These are phyloP conservation scores for Diplolepis rosae DNA, from an alignment of 2,888 invertebrate genomes.

Conservation along the genomic window DNA sequence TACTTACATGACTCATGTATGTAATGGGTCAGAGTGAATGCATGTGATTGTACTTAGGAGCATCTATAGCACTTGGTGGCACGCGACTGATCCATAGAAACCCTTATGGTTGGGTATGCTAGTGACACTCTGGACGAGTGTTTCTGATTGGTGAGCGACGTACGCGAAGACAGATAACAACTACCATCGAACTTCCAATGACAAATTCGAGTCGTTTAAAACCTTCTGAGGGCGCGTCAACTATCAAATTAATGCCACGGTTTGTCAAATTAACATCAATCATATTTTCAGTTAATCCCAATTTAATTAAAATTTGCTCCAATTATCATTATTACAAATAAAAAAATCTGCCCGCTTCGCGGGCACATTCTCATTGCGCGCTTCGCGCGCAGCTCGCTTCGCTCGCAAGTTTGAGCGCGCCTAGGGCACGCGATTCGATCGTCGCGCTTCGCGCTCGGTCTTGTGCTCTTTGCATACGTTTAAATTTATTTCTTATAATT, in stretches of 20 bases:
- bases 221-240: constrained; percentile 35
- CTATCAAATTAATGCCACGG: constrained; percentile 47
- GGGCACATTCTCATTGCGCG: too few relatives aligned
- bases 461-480: too few relatives aligned
- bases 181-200: constrained; percentile 60
- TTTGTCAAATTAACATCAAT: neutral
- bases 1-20: constrained; percentile 48
- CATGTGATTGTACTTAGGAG: constrained; percentile 49
- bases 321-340: too few relatives aligned
- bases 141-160: constrained; percentile 70
- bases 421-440: too few relatives aligned
- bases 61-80: constrained; percentile 55
- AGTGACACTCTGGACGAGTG: constrained; percentile 72
- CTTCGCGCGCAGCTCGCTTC: too few relatives aligned
- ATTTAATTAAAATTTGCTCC: too few relatives aligned
- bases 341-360: too few relatives aligned
- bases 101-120: constrained; percentile 63
- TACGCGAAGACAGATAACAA: constrained; percentile 65
- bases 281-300: too few relatives aligned
- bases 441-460: too few relatives aligned
- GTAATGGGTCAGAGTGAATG: constrained; percentile 45
- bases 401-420: too few relatives aligned
- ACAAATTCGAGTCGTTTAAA: constrained; percentile 34
- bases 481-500: too few relatives aligned
- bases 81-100: constrained; percentile 68